Base-by-base conservation (phyloP, 2,888 invertebrate genomes). In the Phortica magna region DNA sequence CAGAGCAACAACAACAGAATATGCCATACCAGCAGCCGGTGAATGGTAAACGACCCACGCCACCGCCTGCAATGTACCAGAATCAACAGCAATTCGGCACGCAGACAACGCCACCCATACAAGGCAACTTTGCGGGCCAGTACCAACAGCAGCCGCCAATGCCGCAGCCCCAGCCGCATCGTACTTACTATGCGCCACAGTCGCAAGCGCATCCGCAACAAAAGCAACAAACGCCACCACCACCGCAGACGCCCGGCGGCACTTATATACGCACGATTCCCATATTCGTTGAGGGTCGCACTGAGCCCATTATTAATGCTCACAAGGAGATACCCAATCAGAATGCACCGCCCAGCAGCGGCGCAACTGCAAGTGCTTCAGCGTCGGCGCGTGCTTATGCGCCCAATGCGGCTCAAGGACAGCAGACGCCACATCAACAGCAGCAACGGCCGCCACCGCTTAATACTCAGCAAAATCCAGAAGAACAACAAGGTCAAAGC, bases 251-350 rank as follows among this genome's bases (percentile, higher is more conserved):
- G 17, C 89, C 90, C 0, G 91, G 90, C n/a, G 89, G 90, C 48
- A 89, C 84, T 55, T 89, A 88, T 84, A 95, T 96, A 70, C 94
- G 97, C 79, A 96, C 96, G 87, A 97, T 97, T 91, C 97, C 97
- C 31, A 97, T 97, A 80, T 96, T 96, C 88, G 96, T 97, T 0
- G 97, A 98, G 91, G 97, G 97, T 7, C 93, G 97, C 74, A 96
- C 96, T 84, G 95, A 95, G 87, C 96, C 96, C 0, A 94, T 96
- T 17, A 93, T 96, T 76, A 95, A 95, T 79, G 83, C 90, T 17
- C 89, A 91, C 78, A 91, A 90, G 79, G 91, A 91, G 73, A 91
- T 91, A 81, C 91, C 91, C 55, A 89, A 88, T 80, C 95, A 94
- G 88, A 93, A 93, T 78, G 83, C 83, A 17, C 67, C 83, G 14